Percentiles rank a stretch among this genome's conserved stretches.
These are phyloP conservation scores for Apocrypta bakeri DNA, from an alignment of 1,140 invertebrate species.

Conservation along the genomic window DNA sequence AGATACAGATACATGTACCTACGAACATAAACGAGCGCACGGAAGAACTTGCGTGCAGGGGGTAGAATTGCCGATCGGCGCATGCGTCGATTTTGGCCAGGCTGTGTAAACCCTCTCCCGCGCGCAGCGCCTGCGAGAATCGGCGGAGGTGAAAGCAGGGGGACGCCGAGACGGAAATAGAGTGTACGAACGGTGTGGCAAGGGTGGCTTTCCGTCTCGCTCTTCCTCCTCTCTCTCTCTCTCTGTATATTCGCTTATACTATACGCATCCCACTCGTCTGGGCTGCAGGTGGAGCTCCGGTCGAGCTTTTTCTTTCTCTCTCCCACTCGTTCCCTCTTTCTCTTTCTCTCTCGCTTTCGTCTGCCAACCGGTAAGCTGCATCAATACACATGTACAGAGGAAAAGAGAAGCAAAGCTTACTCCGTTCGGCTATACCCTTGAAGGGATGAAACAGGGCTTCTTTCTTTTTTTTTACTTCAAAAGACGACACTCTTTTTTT, in stretches of 20 bases:
- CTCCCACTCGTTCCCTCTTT: background rate
- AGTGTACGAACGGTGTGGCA: background rate
- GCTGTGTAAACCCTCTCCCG: constrained; percentile 56
- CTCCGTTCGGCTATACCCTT: background rate
- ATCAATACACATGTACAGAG: constrained; percentile 57
- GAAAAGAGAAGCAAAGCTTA: background rate
- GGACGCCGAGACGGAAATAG: background rate
- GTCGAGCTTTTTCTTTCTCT: background rate
- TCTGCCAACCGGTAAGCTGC: constrained; percentile 62
- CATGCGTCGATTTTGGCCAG: constrained; percentile 62
- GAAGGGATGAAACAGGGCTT: background rate
- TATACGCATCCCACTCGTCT: constrained; percentile 54
- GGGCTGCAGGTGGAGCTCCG: constrained; percentile 69
- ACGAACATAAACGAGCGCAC: background rate
- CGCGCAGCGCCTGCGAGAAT: background rate
- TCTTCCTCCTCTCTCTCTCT: too few species aligned
- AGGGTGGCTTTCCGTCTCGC: background rate
- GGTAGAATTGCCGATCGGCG: constrained; percentile 30
- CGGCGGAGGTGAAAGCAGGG: constrained; percentile 5
- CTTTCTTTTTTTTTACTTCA: background rate
- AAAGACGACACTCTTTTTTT: background rate
- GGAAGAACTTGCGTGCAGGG: background rate
- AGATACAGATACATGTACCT: background rate
- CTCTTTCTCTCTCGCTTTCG: background rate
- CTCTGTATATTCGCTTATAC: constrained; percentile 5